Base-by-base conservation (phyloP, 2,888 invertebrate species). In the Drosophila neonasuta region DNA sequence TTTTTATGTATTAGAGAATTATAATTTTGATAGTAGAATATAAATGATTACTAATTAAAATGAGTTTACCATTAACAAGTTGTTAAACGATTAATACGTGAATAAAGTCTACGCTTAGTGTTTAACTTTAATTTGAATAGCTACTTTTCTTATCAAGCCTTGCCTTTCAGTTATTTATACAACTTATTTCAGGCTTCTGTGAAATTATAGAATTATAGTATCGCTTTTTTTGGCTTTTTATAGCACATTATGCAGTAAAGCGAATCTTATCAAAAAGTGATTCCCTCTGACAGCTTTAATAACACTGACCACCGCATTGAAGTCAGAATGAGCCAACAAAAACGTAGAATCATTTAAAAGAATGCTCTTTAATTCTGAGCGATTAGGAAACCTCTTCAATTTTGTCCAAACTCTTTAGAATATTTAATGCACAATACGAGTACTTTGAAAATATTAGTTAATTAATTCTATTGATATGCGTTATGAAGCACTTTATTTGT, bases 211-310 rank as follows among this genome's bases (percentile, higher is more conserved):
- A 24, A 24, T 24, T 24, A 24, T 24, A 6, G 24, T 24, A 24
- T 24, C 24, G 1, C 24, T 24, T 32, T 32, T 13, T 32, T 10
- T 10, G 32, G 8, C 10, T 32, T 52, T 52, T 11, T 4, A 29
- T 30, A 29, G 41, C 51, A 7, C 15, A 52, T 30, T 15, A 42
- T 13, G n/a, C 13, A 41, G 13, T 41, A 41, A 2, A 0, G 6
- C 6, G 41, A 10, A 34, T 6, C 32, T 55, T 44, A 55, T 54
- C 44, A 44, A 44, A 34, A 24, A 32, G 44, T 32, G 54, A 44
- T 34, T 55, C 44, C 54, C 54, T 55, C 54, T 55, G 32, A 24
- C 10, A n/a, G 3, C 1, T 44, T 6, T 17, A 44, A 32, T 1
- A 32, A 9, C 10, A 32, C 8, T 10, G 30, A 30, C 11, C 32